phyloP scores from a whole-genome alignment of 2,113 vertebrate species.

The Phylloscopus trochilus region DNA sequence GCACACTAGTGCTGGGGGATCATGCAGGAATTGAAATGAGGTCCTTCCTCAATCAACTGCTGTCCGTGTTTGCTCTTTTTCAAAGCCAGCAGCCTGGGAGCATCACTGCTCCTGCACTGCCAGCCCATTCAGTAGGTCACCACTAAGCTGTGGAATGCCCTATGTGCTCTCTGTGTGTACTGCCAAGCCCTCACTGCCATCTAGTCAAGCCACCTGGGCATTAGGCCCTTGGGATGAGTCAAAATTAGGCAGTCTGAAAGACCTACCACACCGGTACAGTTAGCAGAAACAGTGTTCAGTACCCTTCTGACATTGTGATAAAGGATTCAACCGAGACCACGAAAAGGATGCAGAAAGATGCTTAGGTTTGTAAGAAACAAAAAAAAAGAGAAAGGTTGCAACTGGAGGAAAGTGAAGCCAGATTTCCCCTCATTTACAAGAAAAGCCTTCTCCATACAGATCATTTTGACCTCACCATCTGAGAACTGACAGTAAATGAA shows the following conservation, averaged over 20 bases:
- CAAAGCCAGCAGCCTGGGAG: background rate
- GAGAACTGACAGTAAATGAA: background rate
- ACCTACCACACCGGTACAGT: too few species aligned
- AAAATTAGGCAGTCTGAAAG: background rate
- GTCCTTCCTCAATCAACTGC: background rate
- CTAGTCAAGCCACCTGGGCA: accelerated
- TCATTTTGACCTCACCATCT: background rate
- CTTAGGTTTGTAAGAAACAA: background rate
- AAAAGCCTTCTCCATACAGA: background rate
- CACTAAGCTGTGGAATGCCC: background rate
- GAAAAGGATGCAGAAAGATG: background rate
- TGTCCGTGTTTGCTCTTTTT: background rate
- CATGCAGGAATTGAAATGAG: background rate
- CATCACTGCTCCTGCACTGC: background rate
- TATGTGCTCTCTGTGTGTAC: accelerated
- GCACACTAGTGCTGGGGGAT: background rate
- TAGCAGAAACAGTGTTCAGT: background rate
- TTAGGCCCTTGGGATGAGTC: background rate
- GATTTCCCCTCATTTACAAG: background rate
- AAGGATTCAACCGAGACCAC: background rate
- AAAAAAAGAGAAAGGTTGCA: background rate
- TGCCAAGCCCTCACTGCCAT: background rate
- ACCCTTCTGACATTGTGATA: background rate
- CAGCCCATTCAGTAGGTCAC: background rate
- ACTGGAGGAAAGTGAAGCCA: background rate